A percentile compares a stretch with the other conserved stretches of the same genome.
Evolutionary conservation across 2,113 vertebrate genomes (phyloP).

Genomic region (Ameiurus melas): DNA sequence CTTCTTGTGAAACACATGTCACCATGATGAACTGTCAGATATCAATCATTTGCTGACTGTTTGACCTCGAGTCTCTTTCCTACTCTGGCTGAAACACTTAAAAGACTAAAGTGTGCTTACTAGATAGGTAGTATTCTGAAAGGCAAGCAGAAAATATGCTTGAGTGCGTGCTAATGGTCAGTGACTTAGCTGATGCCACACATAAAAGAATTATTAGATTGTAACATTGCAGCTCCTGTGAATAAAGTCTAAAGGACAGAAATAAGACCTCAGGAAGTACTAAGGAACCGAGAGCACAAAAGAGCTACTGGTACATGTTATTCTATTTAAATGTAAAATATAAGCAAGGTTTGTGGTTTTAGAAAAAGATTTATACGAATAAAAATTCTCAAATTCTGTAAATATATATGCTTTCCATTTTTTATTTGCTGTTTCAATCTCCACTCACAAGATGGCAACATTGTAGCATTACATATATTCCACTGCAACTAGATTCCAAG

Average conservation of each 20-base stretch:
- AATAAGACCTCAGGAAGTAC: background rate
- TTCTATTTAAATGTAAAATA: background rate
- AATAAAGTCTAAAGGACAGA: slow-evolving; percentile 31
- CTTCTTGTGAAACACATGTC: slow-evolving; percentile 15
- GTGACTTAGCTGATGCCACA: background rate
- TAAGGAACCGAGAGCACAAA: background rate
- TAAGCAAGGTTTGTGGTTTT: background rate
- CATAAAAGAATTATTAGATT: slow-evolving; percentile 26
- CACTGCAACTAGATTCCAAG: background rate
- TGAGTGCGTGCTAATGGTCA: slow-evolving; percentile 15
- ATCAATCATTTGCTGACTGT: slow-evolving; percentile 37
- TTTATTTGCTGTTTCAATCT: slow-evolving; percentile 26
- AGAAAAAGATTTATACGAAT: background rate
- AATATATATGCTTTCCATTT: background rate
- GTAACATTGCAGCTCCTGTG: background rate
- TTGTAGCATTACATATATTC: slow-evolving; percentile 13
- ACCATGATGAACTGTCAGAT: slow-evolving; percentile 22
- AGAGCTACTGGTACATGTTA: background rate
- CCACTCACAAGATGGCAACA: slow-evolving; percentile 55
- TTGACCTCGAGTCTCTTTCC: slow-evolving; percentile 43
- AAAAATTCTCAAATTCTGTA: background rate
- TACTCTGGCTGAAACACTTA: slow-evolving; percentile 20
- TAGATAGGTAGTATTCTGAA: slow-evolving; percentile 1
- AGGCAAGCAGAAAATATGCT: slow-evolving; percentile 16
- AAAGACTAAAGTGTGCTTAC: slow-evolving; percentile 12